Percentiles rank a stretch among this genome's conserved stretches.
Evolutionary conservation across 2,113 vertebrate species (phyloP).

Genomic region (Antidorcas marsupialis): DNA sequence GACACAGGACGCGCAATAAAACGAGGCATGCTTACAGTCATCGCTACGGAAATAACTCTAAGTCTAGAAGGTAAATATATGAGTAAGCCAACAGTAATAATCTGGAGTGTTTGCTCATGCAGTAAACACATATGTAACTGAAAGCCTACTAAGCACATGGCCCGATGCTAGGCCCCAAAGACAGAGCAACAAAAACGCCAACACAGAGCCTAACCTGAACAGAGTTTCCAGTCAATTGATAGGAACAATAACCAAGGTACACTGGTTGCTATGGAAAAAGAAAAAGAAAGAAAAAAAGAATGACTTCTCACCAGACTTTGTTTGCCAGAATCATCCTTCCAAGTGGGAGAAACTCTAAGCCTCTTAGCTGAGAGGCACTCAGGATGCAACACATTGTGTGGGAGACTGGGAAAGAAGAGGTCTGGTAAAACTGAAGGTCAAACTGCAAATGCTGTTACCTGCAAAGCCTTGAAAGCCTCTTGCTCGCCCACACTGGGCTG

Average conservation of each 20-base stretch:
- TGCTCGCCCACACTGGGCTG: background rate
- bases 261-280: background rate
- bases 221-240: background rate
- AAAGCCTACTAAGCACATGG: background rate
- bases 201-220: background rate
- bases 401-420: background rate
- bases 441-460: background rate
- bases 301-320: background rate
- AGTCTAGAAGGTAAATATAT: background rate
- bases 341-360: background rate
- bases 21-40: background rate
- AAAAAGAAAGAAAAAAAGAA: background rate
- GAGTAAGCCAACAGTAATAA: background rate
- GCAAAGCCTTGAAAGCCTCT: background rate
- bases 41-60: background rate
- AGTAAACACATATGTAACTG: background rate
- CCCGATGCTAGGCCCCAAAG: background rate
- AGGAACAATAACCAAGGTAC: background rate
- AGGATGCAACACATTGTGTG: background rate
- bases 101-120: background rate
- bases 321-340: background rate
- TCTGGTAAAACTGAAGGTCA: background rate
- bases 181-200: background rate
- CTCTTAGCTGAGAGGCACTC: background rate
- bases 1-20: fast-evolving